Base-by-base conservation (phyloP, 2,797 vertebrate genomes). In the Gymnodraco acuticeps region DNA sequence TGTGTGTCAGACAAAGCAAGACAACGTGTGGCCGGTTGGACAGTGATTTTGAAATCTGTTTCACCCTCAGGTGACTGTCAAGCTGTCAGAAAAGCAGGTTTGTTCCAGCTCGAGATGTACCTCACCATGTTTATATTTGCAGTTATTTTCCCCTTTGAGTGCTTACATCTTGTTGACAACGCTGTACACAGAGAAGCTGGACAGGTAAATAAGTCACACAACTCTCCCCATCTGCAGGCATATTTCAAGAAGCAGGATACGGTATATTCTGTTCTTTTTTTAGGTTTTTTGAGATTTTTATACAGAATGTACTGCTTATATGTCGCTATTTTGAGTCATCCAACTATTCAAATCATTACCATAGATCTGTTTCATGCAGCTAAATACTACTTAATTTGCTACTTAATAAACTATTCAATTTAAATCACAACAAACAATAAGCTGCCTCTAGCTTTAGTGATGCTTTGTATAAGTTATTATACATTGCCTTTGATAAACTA, bases 111-210 rank as follows among this genome's bases (percentile, higher is more conserved):
- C 88, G 72, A 86, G 88, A 94, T 94, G 93, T 94, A 87, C 90
- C 90, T 89, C 90, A 75, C 87, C 93, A 88, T 95, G 95, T 95
- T 95, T 95, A 93, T 95, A 95, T 95, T 95, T 95, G 95, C 95
- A 94, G 94, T 93, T 90, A 91, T 95, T 95, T 94, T 92, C 89
- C 91, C 92, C 92, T 93, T 92, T 94, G 94, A 95, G 93, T 92
- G 93, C 88, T 86, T 93, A 95, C 94, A 94, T 94, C 89, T 93
- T 90, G 89, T 94, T 93, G 94, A 95, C 94, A 94, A 88, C 77
- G 66, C 90, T 82, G 89, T 85, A 88, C 90, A 90, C 87, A 84
- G 72, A 85, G 78, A 88, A 72, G 75, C 83, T 72, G 78, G 91
- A 92, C 86, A 88, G 89, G 90, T 92, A 93, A 93, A 94, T 92